phyloP scores from a whole-genome alignment of 2,113 vertebrate species.

The Emydocephalus ijimae region DNA sequence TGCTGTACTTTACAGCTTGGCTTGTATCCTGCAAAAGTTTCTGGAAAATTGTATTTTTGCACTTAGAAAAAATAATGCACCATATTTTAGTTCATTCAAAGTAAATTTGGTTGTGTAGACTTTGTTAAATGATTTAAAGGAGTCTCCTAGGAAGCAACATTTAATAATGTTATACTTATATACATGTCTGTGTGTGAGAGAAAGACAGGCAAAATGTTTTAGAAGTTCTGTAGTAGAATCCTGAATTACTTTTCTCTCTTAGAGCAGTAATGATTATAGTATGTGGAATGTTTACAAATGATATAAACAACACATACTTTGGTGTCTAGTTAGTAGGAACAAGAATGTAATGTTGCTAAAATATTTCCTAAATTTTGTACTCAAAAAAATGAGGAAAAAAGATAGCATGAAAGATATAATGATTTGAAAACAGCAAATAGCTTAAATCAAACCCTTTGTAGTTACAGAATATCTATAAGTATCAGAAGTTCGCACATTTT shows the following conservation, averaged over 20 bases:
- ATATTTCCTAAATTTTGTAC: background rate
- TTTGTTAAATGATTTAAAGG: background rate
- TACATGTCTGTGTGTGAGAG: background rate
- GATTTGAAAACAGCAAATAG: background rate
- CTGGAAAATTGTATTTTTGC: constrained; percentile 11
- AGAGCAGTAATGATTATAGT: background rate
- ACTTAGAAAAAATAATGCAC: constrained; percentile 5
- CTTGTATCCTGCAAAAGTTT: constrained; percentile 26
- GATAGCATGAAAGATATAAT: background rate
- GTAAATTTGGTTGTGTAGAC: background rate
- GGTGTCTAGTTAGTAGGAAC: background rate
- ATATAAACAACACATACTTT: background rate
- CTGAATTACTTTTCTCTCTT: background rate
- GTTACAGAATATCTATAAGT: background rate
- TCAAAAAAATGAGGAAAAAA: background rate
- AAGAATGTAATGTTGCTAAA: background rate
- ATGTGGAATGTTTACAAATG: background rate
- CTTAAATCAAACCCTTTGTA: background rate
- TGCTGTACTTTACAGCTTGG: background rate
- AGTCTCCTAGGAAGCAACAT: background rate
- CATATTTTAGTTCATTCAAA: background rate
- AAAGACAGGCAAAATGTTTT: background rate
- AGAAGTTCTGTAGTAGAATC: background rate
- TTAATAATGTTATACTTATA: background rate
- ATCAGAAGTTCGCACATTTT: constrained; percentile 7